Conservation (phyloP, 1,140 invertebrate species). For the Thrips palmi region DNA sequence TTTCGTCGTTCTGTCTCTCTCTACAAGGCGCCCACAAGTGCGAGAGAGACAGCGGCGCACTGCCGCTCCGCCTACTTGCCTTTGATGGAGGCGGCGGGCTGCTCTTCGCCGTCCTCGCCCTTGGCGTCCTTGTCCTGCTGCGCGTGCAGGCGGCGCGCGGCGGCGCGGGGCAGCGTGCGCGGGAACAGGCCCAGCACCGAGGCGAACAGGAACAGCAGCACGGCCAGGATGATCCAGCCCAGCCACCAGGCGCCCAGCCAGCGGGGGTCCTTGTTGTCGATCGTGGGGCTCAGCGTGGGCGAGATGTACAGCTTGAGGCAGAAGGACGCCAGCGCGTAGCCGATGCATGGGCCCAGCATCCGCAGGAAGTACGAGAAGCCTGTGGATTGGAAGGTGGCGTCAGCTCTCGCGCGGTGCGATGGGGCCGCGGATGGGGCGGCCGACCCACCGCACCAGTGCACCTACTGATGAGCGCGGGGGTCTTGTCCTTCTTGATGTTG, state of each 20-base stretch:
- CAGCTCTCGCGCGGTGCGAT: no score
- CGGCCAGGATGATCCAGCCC: conserved; percentile 41
- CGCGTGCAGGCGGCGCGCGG: conserved; percentile 20
- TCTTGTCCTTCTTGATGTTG: conserved; percentile 35
- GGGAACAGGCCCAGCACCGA: conserved; percentile 36
- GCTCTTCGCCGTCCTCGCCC: conserved; percentile 11
- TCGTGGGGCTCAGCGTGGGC: conserved; percentile 43
- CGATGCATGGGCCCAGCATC: conserved; percentile 50
- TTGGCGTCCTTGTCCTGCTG: conserved; percentile 13
- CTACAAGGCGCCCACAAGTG: no score
- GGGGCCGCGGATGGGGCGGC: conserved; percentile 18
- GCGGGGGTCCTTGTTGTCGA: conserved; percentile 44
- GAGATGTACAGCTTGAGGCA: conserved; percentile 49
- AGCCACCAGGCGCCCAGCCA: conserved; percentile 68
- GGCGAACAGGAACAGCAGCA: conserved; percentile 30
- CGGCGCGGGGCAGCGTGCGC: conserved; percentile 28
- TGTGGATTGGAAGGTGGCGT: no score
- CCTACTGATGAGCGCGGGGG: conserved; percentile 28
- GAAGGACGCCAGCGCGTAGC: conserved; percentile 47
- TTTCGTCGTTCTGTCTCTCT: no score
- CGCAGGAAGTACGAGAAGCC: conserved; percentile 47
- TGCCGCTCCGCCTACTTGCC: background rate
- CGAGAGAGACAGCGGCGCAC: background rate
- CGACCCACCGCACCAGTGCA: conserved; percentile 17
- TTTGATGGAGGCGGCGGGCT: conserved; percentile 15